Evolutionary conservation across 2,797 vertebrate species (phyloP).

Genomic region (Hippocampus kuda): DNA sequence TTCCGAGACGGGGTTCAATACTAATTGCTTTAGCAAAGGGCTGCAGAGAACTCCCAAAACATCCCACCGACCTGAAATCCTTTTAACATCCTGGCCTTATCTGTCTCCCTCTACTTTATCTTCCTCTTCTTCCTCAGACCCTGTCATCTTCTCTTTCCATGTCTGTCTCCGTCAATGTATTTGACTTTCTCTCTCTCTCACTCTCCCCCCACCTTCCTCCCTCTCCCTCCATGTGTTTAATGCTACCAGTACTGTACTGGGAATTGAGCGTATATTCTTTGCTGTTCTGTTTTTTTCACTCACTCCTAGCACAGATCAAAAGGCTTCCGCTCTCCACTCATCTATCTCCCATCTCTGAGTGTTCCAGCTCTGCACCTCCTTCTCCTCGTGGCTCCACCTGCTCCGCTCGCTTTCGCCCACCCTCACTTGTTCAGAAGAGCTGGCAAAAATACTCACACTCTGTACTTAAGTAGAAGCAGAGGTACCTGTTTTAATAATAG

Average conservation of each 20-base stretch:
- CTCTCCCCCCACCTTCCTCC: constrained; percentile 35
- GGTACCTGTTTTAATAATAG: background rate
- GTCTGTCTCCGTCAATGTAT: constrained; percentile 38
- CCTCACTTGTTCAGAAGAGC: constrained; percentile 34
- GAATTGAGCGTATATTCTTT: constrained; percentile 53
- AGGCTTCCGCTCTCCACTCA: constrained; percentile 57
- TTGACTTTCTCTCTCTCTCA: constrained; percentile 31
- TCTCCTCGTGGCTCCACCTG: constrained; percentile 43
- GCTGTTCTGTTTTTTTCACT: constrained; percentile 41
- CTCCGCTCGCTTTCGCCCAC: constrained; percentile 46
- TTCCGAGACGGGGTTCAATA: constrained; percentile 64
- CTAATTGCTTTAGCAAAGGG: constrained; percentile 69
- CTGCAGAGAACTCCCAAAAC: constrained; percentile 58
- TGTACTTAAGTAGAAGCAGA: background rate
- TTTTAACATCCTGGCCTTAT: constrained; percentile 64
- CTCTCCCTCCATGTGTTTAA: constrained; percentile 26
- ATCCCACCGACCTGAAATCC: constrained; percentile 51
- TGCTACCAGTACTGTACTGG: constrained; percentile 39
- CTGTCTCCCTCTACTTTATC: constrained; percentile 41
- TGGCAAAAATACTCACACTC: background rate
- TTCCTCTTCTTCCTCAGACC: constrained; percentile 25
- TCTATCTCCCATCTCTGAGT: constrained; percentile 47
- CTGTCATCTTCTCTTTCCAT: constrained; percentile 31
- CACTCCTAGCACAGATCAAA: constrained; percentile 68
- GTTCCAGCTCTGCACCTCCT: constrained; percentile 21